These are phyloP conservation scores for Pycnonotus jocosus DNA, from an alignment of 2,113 vertebrate species.

Conservation along the genomic window DNA sequence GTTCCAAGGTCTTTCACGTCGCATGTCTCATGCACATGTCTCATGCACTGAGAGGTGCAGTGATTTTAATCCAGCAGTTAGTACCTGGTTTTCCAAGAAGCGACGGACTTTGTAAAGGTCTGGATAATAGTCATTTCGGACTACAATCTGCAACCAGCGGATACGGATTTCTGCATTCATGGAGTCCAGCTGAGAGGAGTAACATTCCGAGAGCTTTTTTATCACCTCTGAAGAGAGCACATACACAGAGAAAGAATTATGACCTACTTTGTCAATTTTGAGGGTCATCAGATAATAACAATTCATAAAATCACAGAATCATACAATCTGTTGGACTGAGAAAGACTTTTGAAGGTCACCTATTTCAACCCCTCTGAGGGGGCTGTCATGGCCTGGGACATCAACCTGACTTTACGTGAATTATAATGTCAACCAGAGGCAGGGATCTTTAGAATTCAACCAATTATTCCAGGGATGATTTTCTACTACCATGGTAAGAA, in stretches of 20 bases:
- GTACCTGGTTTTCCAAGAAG: conserved; percentile 93
- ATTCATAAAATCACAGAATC: background rate
- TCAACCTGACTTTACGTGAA: background rate
- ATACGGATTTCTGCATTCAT: conserved; percentile 95
- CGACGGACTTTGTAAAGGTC: conserved; percentile 87
- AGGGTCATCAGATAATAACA: background rate
- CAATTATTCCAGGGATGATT: background rate
- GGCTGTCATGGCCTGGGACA: background rate
- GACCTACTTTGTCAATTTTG: background rate
- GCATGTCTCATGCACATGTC: conserved; percentile 62
- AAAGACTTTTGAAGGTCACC: background rate
- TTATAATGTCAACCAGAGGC: background rate
- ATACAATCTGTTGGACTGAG: background rate
- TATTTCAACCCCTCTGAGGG: background rate
- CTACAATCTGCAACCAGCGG: conserved; percentile 93
- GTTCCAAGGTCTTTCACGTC: conserved; percentile 63
- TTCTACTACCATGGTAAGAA: background rate
- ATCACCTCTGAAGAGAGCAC: conserved; percentile 80
- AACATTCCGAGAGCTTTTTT: conserved; percentile 80
- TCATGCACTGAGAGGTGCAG: conserved; percentile 58
- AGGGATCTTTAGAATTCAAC: background rate
- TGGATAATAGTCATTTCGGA: conserved; percentile 88
- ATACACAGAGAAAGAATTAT: background rate
- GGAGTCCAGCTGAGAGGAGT: conserved; percentile 86
- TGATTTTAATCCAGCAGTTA: conserved; percentile 50